Percentiles rank a stretch among this genome's conserved stretches.
phyloP scores from a whole-genome alignment of 2,113 vertebrate species.

The Aix galericulata region DNA sequence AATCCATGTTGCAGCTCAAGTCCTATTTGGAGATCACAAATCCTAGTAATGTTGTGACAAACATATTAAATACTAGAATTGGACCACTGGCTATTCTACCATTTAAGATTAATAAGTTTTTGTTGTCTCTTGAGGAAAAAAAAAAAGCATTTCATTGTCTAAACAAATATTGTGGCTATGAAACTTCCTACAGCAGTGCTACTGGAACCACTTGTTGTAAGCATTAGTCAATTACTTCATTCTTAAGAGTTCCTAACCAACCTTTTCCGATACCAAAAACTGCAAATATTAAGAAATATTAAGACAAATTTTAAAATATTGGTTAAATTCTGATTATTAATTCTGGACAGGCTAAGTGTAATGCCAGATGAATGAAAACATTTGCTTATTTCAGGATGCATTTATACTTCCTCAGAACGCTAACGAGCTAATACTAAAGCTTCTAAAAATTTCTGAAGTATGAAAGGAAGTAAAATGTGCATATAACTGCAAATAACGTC shows the following conservation, averaged over 20 bases:
- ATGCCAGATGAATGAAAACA: background rate
- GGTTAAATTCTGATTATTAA: background rate
- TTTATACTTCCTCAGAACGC: background rate
- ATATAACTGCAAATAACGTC: background rate
- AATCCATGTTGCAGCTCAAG: background rate
- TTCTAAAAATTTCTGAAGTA: background rate
- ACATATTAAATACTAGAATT: background rate
- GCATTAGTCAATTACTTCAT: background rate
- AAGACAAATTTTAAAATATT: background rate
- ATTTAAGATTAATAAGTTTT: background rate
- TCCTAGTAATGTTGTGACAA: background rate
- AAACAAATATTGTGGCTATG: background rate
- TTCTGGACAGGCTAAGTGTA: background rate
- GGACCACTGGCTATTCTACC: background rate
- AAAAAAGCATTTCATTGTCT: background rate
- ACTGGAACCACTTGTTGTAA: background rate
- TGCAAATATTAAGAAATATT: background rate
- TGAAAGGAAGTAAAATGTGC: background rate
- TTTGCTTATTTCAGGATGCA: background rate
- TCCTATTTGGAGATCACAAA: background rate
- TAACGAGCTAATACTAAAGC: background rate
- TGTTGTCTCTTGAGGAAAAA: background rate
- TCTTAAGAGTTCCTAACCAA: background rate
- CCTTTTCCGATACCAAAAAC: background rate
- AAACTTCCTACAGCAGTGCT: background rate